Evolutionary conservation across 1,140 invertebrate genomes (phyloP).

Genomic region (Atta cephalotes): DNA sequence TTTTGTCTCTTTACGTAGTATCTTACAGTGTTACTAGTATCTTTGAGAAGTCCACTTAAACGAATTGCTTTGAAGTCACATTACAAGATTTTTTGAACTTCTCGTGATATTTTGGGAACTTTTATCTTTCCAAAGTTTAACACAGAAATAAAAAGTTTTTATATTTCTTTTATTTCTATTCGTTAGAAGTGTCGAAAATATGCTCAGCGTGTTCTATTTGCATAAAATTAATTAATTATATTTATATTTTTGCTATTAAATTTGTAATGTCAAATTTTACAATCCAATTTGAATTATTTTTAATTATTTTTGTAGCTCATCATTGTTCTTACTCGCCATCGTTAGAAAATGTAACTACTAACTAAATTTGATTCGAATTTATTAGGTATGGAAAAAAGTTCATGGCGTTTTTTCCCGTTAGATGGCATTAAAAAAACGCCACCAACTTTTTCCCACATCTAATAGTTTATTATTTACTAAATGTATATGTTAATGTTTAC

Average conservation of each 20-base stretch:
- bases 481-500: too few relatives aligned
- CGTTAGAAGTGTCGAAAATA: not conserved
- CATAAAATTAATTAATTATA: slow-evolving; percentile 30
- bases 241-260: not conserved
- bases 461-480: too few relatives aligned
- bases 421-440: too few relatives aligned
- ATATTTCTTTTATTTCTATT: not conserved
- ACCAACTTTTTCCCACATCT: too few relatives aligned
- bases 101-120: slow-evolving; percentile 20
- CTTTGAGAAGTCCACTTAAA: slow-evolving; percentile 20
- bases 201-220: not conserved
- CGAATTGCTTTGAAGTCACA: slow-evolving; percentile 15
- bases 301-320: too few relatives aligned
- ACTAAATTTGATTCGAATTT: too few relatives aligned
- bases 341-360: too few relatives aligned
- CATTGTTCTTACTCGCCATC: too few relatives aligned
- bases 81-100: slow-evolving; percentile 9
- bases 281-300: too few relatives aligned
- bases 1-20: not conserved
- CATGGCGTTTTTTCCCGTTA: too few relatives aligned
- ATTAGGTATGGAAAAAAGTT: too few relatives aligned
- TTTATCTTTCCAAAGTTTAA: slow-evolving; percentile 25
- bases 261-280: too few relatives aligned
- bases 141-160: not conserved
- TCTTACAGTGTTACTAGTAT: not conserved